A percentile compares a stretch with the other conserved stretches of the same genome.
Evolutionary conservation across 2,888 invertebrate species (phyloP).

Genomic region (Trichogramma dendrolimi): DNA sequence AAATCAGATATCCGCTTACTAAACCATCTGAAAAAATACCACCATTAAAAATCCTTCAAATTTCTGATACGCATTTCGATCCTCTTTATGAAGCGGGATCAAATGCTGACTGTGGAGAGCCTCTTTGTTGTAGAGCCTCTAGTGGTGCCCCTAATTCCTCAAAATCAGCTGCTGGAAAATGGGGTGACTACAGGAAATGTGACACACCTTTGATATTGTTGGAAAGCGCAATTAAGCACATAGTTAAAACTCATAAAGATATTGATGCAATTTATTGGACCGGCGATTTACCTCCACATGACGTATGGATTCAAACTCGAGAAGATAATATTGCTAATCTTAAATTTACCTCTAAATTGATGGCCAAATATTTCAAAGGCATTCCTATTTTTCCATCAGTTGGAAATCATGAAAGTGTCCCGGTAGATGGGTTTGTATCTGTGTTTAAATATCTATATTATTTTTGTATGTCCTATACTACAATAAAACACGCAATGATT

Average conservation of each 20-base stretch:
- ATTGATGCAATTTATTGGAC: constrained; percentile 26
- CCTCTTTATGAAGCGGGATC: constrained; percentile 16
- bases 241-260: constrained; percentile 22
- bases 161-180: constrained; percentile 15
- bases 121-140: constrained; percentile 18
- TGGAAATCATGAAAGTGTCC: constrained; percentile 27
- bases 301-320: constrained; percentile 26
- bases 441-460: background rate
- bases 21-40: background rate
- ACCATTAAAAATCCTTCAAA: constrained; percentile 19
- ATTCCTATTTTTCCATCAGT: constrained; percentile 24
- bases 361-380: constrained; percentile 19
- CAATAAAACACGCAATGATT: background rate
- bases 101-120: constrained; percentile 18
- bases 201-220: constrained; percentile 15
- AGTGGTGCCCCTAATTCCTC: constrained; percentile 1
- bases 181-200: constrained; percentile 27
- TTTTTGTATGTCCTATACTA: background rate
- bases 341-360: background rate
- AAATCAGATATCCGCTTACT: background rate
- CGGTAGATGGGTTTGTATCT: constrained; percentile 22
- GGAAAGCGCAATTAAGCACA: constrained; percentile 19
- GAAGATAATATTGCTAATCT: constrained; percentile 19
- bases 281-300: constrained; percentile 28
- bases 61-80: constrained; percentile 26